Base-by-base conservation (phyloP, 2,888 invertebrate genomes). In the Anthophora plumipes region DNA sequence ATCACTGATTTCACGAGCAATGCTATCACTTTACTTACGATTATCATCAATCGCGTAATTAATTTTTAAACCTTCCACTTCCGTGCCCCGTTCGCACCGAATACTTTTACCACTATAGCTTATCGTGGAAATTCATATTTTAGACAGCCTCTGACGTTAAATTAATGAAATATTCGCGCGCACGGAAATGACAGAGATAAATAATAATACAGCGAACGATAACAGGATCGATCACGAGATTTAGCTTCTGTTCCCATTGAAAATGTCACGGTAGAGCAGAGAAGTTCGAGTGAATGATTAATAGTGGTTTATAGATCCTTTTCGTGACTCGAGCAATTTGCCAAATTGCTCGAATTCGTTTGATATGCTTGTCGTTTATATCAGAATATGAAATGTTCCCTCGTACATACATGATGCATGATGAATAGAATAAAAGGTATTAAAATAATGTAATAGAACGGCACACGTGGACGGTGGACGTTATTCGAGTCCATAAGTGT, bases 291-390 rank as follows among this genome's bases (percentile, higher is more conserved):
- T 80, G 63, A 80, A 77, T 59, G 20, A 77, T 78, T 72, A 72
- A 68, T 54, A 61, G 20, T 8, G 14, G 5, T 41, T 22, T 46
- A 20, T 52, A 17, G 12, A 37, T n/a, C 22, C 52, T 22, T 71
- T 57, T 14, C 78, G 80, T 80, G 80, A 77, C 71, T 50, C 48
- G 37, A 31, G 54, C n/a, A 61, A 77, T 61, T 80, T 69, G 20
- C 20, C 67, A n/a, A 55, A 68, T 64, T 59, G n/a, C 20, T 43
- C 31, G 17, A 63, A 41, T 50, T 54, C 39, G 20, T 43, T 76
- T 48, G 77, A 77, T 76, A 59, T 17, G 39, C 9, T 20, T 17
- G 57, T 60, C 77, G 46, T 17, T 25, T n/a, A 37, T 43, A 63
- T 25, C 17, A 11, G 64, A 59, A 77, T 77, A 41, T 46, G n/a